A percentile compares a stretch with the other conserved stretches of the same genome.
Evolutionary conservation across 2,888 invertebrate genomes (phyloP).

Genomic region (Ochropleura plecta): DNA sequence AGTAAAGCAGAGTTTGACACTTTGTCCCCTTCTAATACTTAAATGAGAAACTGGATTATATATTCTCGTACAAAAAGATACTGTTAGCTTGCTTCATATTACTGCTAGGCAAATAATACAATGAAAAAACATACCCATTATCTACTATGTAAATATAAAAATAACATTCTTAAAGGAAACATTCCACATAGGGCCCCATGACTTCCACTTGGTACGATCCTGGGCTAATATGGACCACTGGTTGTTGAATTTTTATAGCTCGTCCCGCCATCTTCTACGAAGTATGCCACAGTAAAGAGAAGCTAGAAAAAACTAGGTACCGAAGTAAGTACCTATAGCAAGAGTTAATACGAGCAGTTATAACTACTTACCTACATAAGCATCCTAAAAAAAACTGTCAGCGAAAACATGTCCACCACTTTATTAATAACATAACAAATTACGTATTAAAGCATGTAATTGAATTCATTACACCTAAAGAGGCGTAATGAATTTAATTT

Average conservation of each 20-base stretch:
- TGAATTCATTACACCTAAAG: conserved; percentile 28
- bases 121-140: too few relatives aligned
- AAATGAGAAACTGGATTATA: not conserved
- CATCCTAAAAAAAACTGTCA: not conserved
- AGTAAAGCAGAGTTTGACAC: not conserved
- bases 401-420: not conserved
- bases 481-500: too few relatives aligned
- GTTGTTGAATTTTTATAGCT: too few relatives aligned
- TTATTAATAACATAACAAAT: conserved; percentile 9
- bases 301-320: not conserved
- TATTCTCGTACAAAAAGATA: not conserved
- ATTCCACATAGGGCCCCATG: too few relatives aligned
- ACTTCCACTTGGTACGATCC: too few relatives aligned
- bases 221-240: too few relatives aligned
- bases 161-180: too few relatives aligned
- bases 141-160: too few relatives aligned
- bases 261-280: too few relatives aligned
- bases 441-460: conserved; percentile 31
- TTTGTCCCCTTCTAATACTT: not conserved
- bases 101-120: too few relatives aligned
- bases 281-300: not conserved
- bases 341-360: not conserved
- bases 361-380: not conserved
- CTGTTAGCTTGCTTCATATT: too few relatives aligned
- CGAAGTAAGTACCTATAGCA: not conserved